Conservation (phyloP, 2,113 vertebrate species). For the Pseudorectes ferrugineus region DNA sequence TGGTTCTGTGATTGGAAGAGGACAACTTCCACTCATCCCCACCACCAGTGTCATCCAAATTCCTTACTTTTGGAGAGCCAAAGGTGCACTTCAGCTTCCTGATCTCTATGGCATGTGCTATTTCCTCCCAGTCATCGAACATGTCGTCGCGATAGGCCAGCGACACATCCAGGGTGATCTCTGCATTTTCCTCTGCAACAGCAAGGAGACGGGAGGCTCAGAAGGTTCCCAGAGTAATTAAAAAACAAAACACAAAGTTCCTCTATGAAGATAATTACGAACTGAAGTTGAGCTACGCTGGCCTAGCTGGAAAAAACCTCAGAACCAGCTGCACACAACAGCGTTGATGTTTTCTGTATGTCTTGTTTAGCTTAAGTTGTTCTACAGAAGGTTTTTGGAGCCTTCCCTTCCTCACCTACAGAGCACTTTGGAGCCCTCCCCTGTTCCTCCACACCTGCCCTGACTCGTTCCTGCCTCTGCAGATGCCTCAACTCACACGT, state of each 20-base stretch:
- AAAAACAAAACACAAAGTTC: background rate
- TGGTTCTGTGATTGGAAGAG: background rate
- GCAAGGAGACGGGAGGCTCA: background rate
- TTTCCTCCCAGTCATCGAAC: constrained; percentile 85
- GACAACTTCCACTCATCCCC: background rate
- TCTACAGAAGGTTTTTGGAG: background rate
- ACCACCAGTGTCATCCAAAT: background rate
- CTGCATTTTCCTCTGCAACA: constrained; percentile 81
- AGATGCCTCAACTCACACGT: rapidly evolving
- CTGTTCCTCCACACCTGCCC: background rate
- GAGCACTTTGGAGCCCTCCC: background rate
- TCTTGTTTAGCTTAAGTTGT: background rate
- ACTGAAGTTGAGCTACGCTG: background rate
- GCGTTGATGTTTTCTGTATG: rapidly evolving
- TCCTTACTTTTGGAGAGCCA: constrained; percentile 80
- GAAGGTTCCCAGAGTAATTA: background rate
- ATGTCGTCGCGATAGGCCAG: constrained; percentile 88
- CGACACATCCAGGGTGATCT: constrained; percentile 86
- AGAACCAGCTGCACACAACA: rapidly evolving
- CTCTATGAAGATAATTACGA: background rate
- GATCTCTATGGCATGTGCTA: constrained; percentile 87
- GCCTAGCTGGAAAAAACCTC: background rate
- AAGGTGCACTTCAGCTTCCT: constrained; percentile 92
- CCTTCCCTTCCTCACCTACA: background rate
- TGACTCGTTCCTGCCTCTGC: background rate